These are phyloP conservation scores for Plagodis pulveraria DNA, from an alignment of 2,888 invertebrate species.

Conservation along the genomic window DNA sequence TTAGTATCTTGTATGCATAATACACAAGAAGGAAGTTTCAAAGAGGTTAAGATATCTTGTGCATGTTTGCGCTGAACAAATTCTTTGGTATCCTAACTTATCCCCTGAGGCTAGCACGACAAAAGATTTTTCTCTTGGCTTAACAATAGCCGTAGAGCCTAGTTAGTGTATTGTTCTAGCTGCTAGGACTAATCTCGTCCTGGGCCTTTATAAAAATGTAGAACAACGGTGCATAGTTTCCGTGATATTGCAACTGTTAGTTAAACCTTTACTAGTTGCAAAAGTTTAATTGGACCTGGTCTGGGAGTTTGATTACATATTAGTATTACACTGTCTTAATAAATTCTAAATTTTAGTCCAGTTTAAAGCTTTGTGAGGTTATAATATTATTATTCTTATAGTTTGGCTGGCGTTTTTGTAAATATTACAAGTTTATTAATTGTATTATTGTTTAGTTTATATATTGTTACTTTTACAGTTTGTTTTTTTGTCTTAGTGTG, in stretches of 20 bases:
- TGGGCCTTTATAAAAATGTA: conserved; percentile 50
- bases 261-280: conserved; percentile 18
- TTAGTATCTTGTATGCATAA: too few relatives aligned
- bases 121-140: conserved; percentile 64
- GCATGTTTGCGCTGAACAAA: conserved; percentile 40
- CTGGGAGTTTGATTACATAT: not conserved
- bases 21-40: conserved; percentile 16
- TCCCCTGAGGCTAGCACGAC: conserved; percentile 58
- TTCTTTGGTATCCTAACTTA: conserved; percentile 53
- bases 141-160: conserved; percentile 65
- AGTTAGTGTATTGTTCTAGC: conserved; percentile 69
- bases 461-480: too few relatives aligned
- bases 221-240: conserved; percentile 29
- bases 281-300: conserved; percentile 7
- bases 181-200: conserved; percentile 49
- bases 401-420: too few relatives aligned
- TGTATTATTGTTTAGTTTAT: too few relatives aligned
- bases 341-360: too few relatives aligned
- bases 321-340: not conserved
- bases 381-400: too few relatives aligned
- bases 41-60: conserved; percentile 36
- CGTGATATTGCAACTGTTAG: not conserved
- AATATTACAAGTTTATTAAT: too few relatives aligned
- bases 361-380: too few relatives aligned
- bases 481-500: too few relatives aligned